Evolutionary conservation across 2,888 invertebrate genomes (phyloP).

Genomic region (Gryllus longicercus): DNA sequence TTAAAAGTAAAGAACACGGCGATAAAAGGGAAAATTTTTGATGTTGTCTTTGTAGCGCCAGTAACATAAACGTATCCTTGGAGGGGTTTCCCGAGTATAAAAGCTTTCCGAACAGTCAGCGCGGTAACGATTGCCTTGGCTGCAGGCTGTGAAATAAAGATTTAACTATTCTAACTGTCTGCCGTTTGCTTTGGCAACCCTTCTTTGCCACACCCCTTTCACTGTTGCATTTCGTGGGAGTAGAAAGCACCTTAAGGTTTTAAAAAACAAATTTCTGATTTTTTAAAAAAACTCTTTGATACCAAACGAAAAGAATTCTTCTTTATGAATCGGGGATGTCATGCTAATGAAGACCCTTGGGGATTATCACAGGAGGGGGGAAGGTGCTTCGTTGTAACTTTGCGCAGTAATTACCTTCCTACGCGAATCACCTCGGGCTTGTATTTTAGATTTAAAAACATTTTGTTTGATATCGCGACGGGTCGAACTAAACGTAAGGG

Average conservation of each 20-base stretch:
- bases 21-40: background rate
- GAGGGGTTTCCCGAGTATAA: background rate
- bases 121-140: background rate
- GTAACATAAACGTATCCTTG: background rate
- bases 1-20: background rate
- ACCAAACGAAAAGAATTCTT: background rate
- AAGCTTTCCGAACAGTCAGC: background rate
- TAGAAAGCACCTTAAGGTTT: background rate
- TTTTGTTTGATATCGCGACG: background rate
- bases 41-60: background rate
- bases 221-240: background rate
- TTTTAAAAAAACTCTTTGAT: background rate
- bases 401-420: background rate
- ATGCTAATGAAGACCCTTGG: background rate
- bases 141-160: background rate
- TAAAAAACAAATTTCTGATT: slow-evolving; percentile 7
- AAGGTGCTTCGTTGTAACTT: background rate
- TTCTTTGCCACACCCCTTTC: background rate
- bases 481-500: too few species aligned
- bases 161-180: background rate
- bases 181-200: background rate
- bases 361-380: background rate
- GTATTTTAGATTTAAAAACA: background rate
- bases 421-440: background rate
- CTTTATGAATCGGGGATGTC: slow-evolving; percentile 5